phyloP scores from a whole-genome alignment of 2,797 vertebrate species.

The Sebastes melanostomus region DNA sequence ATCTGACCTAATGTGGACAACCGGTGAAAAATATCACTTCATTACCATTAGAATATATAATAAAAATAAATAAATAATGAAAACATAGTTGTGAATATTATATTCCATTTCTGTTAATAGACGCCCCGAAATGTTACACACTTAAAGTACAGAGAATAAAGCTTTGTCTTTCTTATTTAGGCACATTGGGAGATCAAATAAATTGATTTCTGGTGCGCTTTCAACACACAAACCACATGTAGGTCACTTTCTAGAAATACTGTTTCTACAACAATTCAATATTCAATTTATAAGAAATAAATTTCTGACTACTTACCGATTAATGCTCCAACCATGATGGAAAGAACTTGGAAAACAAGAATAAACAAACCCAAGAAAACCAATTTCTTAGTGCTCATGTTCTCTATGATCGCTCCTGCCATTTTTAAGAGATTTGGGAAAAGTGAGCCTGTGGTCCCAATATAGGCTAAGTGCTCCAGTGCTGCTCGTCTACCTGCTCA shows the following conservation, averaged over 20 bases:
- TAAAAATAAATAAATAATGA: too few species aligned
- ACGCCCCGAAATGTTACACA: neutral
- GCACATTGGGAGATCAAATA: neutral
- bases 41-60: too few species aligned
- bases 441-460: neutral
- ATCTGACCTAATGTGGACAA: too few species aligned
- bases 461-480: neutral
- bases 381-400: constrained; percentile 51
- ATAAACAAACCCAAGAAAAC: constrained; percentile 18
- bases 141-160: neutral
- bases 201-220: neutral
- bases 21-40: too few species aligned
- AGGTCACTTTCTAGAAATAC: neutral
- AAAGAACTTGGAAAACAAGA: constrained; percentile 41
- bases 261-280: neutral
- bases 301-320: constrained; percentile 82
- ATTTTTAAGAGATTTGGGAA: constrained; percentile 4
- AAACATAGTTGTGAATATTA: too few species aligned
- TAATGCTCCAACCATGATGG: constrained; percentile 83
- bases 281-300: neutral
- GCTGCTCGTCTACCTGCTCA: neutral
- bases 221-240: neutral
- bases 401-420: constrained; percentile 52
- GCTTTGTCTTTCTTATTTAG: neutral
- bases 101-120: too few species aligned